Evolutionary conservation across 2,113 vertebrate species (phyloP).

Genomic region (Condylura cristata): DNA sequence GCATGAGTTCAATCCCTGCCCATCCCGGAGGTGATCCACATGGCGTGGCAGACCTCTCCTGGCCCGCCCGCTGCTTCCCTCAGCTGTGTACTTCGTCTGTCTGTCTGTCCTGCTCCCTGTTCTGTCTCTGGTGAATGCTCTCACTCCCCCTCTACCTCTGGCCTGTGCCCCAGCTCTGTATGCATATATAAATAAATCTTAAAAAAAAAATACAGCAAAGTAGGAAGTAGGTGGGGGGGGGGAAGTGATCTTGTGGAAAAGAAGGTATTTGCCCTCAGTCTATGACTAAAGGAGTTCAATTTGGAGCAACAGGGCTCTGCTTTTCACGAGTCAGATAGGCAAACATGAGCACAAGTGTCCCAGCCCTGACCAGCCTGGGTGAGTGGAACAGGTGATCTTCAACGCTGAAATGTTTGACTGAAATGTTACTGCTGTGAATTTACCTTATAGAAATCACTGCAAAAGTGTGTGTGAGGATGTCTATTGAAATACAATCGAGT

Average conservation of each 20-base stretch:
- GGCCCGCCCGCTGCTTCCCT: too few relatives aligned
- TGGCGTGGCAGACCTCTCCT: too few relatives aligned
- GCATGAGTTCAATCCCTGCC: too few relatives aligned
- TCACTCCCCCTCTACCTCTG: too few relatives aligned
- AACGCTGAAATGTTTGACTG: background rate
- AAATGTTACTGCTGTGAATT: background rate
- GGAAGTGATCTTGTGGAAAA: background rate
- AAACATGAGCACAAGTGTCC: background rate
- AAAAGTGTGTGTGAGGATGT: background rate
- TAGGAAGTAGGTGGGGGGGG: background rate
- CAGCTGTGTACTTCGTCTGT: too few relatives aligned
- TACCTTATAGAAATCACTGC: background rate
- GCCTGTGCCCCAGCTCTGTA: too few relatives aligned
- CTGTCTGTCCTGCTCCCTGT: too few relatives aligned
- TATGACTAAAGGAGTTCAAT: background rate
- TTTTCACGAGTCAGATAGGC: background rate
- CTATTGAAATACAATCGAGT: background rate
- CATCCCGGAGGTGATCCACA: too few relatives aligned
- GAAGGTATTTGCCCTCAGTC: background rate
- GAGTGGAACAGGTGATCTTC: rapidly evolving
- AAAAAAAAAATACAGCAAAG: background rate
- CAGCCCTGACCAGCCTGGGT: background rate
- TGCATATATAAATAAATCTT: too few relatives aligned
- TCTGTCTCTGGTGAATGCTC: too few relatives aligned
- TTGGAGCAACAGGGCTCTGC: background rate